Evolutionary conservation across 2,797 vertebrate genomes (phyloP).

Genomic region (Chelonia mydas): DNA sequence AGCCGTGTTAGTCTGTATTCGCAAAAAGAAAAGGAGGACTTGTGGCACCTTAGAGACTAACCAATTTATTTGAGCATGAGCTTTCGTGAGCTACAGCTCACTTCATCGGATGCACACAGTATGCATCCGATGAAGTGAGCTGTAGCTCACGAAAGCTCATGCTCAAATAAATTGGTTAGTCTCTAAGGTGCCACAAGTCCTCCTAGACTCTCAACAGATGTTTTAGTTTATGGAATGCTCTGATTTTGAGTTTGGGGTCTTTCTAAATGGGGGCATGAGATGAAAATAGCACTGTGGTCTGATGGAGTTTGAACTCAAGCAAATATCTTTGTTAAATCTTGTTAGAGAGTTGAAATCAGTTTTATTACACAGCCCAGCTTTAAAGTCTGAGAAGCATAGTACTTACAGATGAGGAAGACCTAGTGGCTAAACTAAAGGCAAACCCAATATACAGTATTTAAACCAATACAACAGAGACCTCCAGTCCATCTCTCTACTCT

Average conservation of each 20-base stretch:
- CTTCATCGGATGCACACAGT: too few relatives aligned
- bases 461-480: conserved; percentile 50
- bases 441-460: conserved; percentile 1
- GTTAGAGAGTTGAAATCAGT: conserved; percentile 34
- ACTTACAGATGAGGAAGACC: background rate
- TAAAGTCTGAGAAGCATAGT: background rate
- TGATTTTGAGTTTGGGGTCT: conserved; percentile 47
- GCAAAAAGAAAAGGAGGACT: too few relatives aligned
- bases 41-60: too few relatives aligned
- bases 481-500: conserved; percentile 34
- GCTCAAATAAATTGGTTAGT: too few relatives aligned
- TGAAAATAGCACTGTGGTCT: conserved; percentile 49
- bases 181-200: too few relatives aligned
- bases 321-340: conserved; percentile 15
- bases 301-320: background rate
- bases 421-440: conserved; percentile 5
- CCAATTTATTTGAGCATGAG: too few relatives aligned
- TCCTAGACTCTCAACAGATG: conserved; percentile 15
- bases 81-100: too few relatives aligned
- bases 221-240: conserved; percentile 34
- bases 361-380: background rate
- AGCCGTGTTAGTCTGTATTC: too few relatives aligned
- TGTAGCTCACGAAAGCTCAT: too few relatives aligned
- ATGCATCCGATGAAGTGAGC: too few relatives aligned
- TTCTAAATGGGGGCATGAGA: background rate